Conservation (phyloP, 2,113 vertebrate genomes). For the Vulpes vulpes region DNA sequence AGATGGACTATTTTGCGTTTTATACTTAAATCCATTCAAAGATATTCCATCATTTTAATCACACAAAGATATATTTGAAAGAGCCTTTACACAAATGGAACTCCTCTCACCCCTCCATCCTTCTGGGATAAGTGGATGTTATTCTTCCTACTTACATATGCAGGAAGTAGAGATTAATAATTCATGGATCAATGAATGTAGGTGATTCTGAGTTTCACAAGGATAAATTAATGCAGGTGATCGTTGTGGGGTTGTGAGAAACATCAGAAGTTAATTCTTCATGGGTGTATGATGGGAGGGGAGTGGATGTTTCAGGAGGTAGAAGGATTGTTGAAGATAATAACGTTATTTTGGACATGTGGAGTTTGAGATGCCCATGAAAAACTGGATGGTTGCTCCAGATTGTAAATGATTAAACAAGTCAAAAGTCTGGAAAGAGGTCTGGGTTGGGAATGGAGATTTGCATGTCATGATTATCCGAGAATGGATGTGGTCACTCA, state of each 20-base stretch:
- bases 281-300: not conserved
- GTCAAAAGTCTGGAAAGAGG: not conserved
- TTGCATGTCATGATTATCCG: not conserved
- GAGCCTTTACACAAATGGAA: not conserved
- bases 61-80: conserved; percentile 21
- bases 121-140: not conserved
- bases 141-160: not conserved
- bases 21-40: not conserved
- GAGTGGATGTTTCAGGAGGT: not conserved
- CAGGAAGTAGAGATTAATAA: not conserved
- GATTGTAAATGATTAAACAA: not conserved
- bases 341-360: not conserved
- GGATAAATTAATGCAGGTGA: not conserved
- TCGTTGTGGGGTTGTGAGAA: not conserved
- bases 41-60: not conserved
- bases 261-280: not conserved
- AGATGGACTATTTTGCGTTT: conserved; percentile 7
- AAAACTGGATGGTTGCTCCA: not conserved
- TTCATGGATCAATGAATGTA: not conserved
- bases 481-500: not conserved
- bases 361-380: not conserved
- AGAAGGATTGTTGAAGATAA: not conserved
- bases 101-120: not conserved
- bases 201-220: not conserved
- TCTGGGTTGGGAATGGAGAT: not conserved